A percentile compares a stretch with the other conserved stretches of the same genome.
These are phyloP conservation scores for Gallinago jamesoni DNA, from an alignment of 2,113 vertebrate genomes.

Conservation along the genomic window DNA sequence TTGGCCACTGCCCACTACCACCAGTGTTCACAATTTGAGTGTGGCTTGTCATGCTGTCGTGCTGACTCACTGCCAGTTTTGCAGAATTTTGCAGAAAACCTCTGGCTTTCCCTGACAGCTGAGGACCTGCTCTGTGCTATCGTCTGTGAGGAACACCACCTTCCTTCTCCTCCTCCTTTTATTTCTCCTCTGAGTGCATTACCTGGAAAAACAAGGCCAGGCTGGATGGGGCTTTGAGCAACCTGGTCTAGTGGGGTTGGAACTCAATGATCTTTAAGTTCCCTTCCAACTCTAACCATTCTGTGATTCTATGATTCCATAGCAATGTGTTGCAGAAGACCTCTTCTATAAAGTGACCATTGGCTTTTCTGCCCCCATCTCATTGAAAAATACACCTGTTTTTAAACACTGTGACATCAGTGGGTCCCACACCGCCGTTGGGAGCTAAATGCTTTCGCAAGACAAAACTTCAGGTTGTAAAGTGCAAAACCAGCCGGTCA, in stretches of 20 bases:
- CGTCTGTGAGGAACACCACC: accelerated
- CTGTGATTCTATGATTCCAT: too few species aligned
- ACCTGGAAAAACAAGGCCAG: neutral
- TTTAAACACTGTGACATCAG: neutral
- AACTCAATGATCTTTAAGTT: too few species aligned
- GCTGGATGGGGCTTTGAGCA: too few species aligned
- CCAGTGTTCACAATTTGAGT: accelerated
- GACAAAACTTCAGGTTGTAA: neutral
- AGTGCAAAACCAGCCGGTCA: neutral
- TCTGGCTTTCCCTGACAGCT: accelerated
- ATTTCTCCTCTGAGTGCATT: neutral
- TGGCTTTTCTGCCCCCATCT: neutral
- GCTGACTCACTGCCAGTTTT: neutral
- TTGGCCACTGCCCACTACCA: accelerated
- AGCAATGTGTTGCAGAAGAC: neutral
- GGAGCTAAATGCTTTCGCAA: neutral
- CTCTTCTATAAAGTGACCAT: neutral
- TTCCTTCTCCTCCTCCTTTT: neutral
- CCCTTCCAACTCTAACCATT: too few species aligned
- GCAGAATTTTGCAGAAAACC: neutral
- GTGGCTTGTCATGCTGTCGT: neutral
- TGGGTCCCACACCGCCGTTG: too few species aligned
- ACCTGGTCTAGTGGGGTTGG: too few species aligned
- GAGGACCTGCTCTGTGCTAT: neutral
- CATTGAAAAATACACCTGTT: neutral